Base-by-base conservation (phyloP, 1,140 invertebrate species). In the Sinella curviseta region DNA sequence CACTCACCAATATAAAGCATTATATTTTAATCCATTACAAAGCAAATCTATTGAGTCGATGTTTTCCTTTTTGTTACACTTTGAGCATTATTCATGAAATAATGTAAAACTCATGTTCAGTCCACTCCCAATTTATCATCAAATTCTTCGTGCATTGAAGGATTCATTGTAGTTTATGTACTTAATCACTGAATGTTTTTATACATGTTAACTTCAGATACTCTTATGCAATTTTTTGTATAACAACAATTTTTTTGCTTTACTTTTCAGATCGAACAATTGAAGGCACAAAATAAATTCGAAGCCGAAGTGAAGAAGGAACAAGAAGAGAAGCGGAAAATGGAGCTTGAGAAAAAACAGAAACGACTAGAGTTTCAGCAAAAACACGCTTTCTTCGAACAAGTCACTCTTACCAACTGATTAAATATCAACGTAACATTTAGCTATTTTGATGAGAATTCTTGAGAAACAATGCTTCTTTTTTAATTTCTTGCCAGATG, bases 251-350 rank as follows among this genome's bases (percentile, higher is more conserved):
- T 74, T 60, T 60, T 28, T 60, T 34, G 8, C n/a, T n/a, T 3
- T 75, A 35, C 77, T 81, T 87, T 88, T 17, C 85, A 93, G 91
- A 96, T 97, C 83, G 93, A 94, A 86, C 92, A 96, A 85, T 88
- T 94, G 39, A 87, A 91, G 12, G 92, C 92, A 84, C 89, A 91
- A 67, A 95, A 91, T 84, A 95, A 95, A 87, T 96, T 96, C 86
- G 94, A 95, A 84, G 91, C 93, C 82, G 95, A 96, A 87, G 95
- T 96, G 65, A 89, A 92, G 74, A 90, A 92, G 85, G 95, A 96
- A 86, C 93, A 96, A 85, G 94, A 96, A 85, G 93, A 95, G 83
- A 90, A 92, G 84, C 92, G 91, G 79, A 89, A 92, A 24, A 90
- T 93, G 84, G 93, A 94, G 80, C 92, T 95, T 85, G 93, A 95